These are phyloP conservation scores for Heliothis peltigera DNA, from an alignment of 2,888 invertebrate genomes.

Conservation along the genomic window DNA sequence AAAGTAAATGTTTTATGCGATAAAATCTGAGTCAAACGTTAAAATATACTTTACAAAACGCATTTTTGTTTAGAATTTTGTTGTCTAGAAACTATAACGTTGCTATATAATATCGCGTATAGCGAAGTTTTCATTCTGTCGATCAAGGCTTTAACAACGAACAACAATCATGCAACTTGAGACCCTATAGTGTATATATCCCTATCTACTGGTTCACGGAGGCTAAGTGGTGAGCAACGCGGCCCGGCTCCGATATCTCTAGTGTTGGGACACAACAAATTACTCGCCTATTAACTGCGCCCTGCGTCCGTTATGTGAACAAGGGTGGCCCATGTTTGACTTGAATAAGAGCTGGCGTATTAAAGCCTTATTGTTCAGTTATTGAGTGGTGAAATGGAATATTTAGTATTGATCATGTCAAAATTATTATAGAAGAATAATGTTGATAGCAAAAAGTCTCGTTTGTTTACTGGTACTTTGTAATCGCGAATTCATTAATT, in stretches of 20 bases:
- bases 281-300: slow-evolving; percentile 59
- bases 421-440: too few species aligned
- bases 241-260: slow-evolving; percentile 36
- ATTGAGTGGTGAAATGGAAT: not conserved
- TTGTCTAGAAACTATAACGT: too few species aligned
- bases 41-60: too few species aligned
- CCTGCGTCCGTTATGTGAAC: slow-evolving; percentile 48
- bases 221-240: slow-evolving; percentile 21
- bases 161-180: not conserved
- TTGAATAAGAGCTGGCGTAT: slow-evolving; percentile 16
- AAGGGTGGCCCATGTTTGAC: slow-evolving; percentile 25
- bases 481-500: too few species aligned
- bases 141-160: not conserved
- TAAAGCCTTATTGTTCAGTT: not conserved
- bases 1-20: too few species aligned
- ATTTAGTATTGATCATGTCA: not conserved
- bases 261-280: slow-evolving; percentile 61
- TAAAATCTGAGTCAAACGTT: too few species aligned
- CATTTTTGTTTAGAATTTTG: too few species aligned
- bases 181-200: not conserved
- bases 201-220: not conserved
- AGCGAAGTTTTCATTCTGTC: too few species aligned
- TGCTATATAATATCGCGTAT: too few species aligned
- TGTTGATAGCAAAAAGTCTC: too few species aligned
- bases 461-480: too few species aligned